Evolutionary conservation across 1,140 invertebrate genomes (phyloP), one percentile per base, ranked within the genome.

Genomic region (Cheumatopsyche charites): DNA sequence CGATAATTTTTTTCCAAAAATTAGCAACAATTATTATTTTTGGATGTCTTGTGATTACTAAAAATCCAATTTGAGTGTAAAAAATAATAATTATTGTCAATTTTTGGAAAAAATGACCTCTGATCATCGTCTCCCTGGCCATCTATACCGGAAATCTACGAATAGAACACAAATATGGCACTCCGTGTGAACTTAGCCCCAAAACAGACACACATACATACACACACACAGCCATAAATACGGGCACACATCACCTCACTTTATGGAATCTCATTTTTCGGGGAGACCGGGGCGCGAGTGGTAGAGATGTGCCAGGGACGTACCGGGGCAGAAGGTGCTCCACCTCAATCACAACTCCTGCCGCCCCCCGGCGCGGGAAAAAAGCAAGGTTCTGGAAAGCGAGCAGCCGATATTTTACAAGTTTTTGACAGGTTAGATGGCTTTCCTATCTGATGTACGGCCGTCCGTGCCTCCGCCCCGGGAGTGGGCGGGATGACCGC

Each of bases 371-470:
- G 36, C 42, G 1, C 47, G n/a, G 67, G n/a, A 66, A 75, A 71
- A 75, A 75, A 72, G 70, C 73, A 70, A 67, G 70, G 72, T 65
- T 52, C 73, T 70, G 73, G 70, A 75, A 70, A 73, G 74, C 73
- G 77, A 73, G 76, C 62, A 72, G 78, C 76, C 82, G 79, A 85
- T 85, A 85, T 83, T 85, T 85, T 82, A 85, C 81, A 85, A 85
- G 82, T 85, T 85, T 84, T 83, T 84, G 83, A 85, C 83, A 84
- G 82, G 76, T 81, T 80, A 82, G 82, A 83, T 79, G 82, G 80
- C 78, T 77, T 77, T 77, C 77, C 75, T 75, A 77, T 77, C 73
- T 77, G 73, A 77, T 71, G 70, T 78, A 74, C 78, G 74, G 70
- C 78, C 76, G 76, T 9, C 23, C 77, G 75, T 74, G 49, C 29